Evolutionary conservation across 2,113 vertebrate species (phyloP).

Genomic region (Proterorhinus semilunaris): DNA sequence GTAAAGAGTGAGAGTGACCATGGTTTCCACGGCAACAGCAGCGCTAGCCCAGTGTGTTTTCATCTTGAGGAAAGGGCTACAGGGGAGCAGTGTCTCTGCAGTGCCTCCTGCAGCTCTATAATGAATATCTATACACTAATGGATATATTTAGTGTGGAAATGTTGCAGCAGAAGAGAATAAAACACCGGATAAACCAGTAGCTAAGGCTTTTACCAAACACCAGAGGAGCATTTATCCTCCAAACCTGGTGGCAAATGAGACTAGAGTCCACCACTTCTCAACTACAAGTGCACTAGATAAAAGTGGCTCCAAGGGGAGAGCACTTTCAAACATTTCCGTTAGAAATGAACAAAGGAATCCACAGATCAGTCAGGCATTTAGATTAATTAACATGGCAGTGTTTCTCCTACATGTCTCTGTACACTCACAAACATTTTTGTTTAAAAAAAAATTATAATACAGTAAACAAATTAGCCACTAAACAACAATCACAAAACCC

Average conservation of each 20-base stretch:
- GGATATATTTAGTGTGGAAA: constrained; percentile 39
- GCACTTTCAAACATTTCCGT: constrained; percentile 26
- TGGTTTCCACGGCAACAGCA: constrained; percentile 80
- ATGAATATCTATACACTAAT: constrained; percentile 61
- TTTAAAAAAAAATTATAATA: too few relatives aligned
- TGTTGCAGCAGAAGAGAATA: constrained; percentile 31
- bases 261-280: constrained; percentile 14
- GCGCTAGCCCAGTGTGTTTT: constrained; percentile 72
- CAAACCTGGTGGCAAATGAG: constrained; percentile 17
- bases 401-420: not conserved
- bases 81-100: constrained; percentile 68
- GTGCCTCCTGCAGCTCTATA: constrained; percentile 57
- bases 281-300: constrained; percentile 31
- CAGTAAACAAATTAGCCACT: too few relatives aligned
- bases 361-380: not conserved
- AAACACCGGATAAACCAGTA: constrained; percentile 28
- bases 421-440: not conserved
- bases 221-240: constrained; percentile 28
- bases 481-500: too few relatives aligned
- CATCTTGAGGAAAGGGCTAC: constrained; percentile 74
- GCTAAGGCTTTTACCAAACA: constrained; percentile 32
- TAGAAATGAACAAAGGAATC: constrained; percentile 37
- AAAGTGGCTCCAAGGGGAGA: constrained; percentile 42
- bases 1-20: constrained; percentile 75
- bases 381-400: constrained; percentile 4